Conservation (phyloP, 2,797 vertebrate species). For the Iguana delicatissima region DNA sequence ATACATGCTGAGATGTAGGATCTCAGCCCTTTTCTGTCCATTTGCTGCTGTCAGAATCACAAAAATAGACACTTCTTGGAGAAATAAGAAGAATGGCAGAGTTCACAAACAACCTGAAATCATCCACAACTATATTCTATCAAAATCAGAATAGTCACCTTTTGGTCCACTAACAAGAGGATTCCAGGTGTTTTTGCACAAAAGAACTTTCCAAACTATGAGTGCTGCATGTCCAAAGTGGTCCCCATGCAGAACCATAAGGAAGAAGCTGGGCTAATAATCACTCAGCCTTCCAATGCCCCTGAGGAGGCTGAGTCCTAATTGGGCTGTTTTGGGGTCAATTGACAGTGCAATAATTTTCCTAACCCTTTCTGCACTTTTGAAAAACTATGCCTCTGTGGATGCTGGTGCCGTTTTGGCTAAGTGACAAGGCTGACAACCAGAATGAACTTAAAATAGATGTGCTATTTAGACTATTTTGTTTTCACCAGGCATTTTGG, state of each 20-base stretch:
- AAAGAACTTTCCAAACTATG: no score
- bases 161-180: no score
- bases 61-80: background rate
- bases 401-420: background rate
- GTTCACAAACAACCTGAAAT: background rate
- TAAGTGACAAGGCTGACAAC: background rate
- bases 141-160: no score
- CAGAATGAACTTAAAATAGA: background rate
- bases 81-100: background rate
- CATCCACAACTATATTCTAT: no score
- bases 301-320: background rate
- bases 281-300: background rate
- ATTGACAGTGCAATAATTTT: background rate
- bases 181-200: no score
- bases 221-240: background rate
- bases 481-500: no score
- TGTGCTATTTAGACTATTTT: background rate
- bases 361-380: background rate
- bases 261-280: background rate
- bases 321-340: background rate
- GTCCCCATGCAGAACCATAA: background rate
- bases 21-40: background rate
- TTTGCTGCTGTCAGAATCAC: background rate
- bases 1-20: background rate
- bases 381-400: background rate